phyloP scores from a whole-genome alignment of 1,140 invertebrate genomes.

The Heliconius melpomene region DNA sequence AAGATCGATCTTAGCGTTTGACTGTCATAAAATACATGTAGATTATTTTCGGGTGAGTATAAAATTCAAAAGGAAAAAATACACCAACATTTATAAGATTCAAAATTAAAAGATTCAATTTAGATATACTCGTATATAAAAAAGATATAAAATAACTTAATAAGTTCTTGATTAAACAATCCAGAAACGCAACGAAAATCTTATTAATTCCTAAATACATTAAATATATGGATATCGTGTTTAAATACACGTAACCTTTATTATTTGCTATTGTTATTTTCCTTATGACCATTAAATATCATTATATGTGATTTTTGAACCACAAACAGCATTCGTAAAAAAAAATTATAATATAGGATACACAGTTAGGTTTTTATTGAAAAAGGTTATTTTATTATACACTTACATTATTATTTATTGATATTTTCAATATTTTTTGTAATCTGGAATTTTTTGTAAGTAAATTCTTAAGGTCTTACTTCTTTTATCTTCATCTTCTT shows the following conservation, averaged over 20 bases:
- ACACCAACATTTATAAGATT: background rate
- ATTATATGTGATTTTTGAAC: background rate
- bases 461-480: no score
- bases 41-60: no score
- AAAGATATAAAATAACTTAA: no score
- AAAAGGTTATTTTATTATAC: no score
- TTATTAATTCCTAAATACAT: background rate
- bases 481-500: no score
- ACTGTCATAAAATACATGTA: background rate
- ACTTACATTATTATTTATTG: background rate
- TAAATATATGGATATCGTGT: background rate
- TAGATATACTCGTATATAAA: no score
- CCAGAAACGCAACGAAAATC: background rate
- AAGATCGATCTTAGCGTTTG: background rate
- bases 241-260: background rate
- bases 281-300: background rate
- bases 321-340: background rate
- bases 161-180: no score
- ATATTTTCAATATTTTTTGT: background rate
- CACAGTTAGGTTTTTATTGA: no score
- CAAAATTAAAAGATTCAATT: background rate
- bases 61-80: background rate
- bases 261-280: background rate
- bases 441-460: background rate
- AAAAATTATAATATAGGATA: no score